Conservation (phyloP, 2,888 invertebrate species). For the Leptinotarsa peninsularis region DNA sequence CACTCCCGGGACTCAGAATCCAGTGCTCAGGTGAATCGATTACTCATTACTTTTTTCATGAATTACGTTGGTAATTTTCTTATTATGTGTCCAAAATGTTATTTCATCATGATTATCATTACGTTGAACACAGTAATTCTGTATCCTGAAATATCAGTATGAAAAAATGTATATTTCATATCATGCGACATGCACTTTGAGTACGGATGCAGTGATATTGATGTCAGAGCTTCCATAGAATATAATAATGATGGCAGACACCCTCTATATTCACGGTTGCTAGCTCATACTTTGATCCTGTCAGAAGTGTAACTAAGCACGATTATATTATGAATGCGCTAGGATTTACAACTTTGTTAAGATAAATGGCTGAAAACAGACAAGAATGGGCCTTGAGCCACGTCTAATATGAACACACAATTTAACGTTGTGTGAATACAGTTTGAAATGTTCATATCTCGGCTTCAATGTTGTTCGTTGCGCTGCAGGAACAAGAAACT, state of each 20-base stretch:
- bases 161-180: no score
- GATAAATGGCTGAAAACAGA: slow-evolving; percentile 52
- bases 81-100: no score
- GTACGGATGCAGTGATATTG: not conserved
- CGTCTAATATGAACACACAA: slow-evolving; percentile 48
- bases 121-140: no score
- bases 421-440: slow-evolving; percentile 48
- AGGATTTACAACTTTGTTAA: slow-evolving; percentile 51
- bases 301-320: slow-evolving; percentile 47
- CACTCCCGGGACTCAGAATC: no score
- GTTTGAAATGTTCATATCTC: slow-evolving; percentile 42
- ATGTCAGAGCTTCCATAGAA: not conserved
- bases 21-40: no score
- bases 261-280: slow-evolving; percentile 12
- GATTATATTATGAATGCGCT: slow-evolving; percentile 51
- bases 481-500: slow-evolving; percentile 20
- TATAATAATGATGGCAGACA: slow-evolving; percentile 16
- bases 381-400: slow-evolving; percentile 48
- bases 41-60: no score
- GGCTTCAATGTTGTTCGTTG: slow-evolving; percentile 27
- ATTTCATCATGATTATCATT: no score
- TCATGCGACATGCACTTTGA: no score
- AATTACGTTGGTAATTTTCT: no score
- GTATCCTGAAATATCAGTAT: no score
- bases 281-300: slow-evolving; percentile 39